These are phyloP conservation scores for Cotesia glomerata DNA, from an alignment of 1,140 invertebrate genomes.

Conservation along the genomic window DNA sequence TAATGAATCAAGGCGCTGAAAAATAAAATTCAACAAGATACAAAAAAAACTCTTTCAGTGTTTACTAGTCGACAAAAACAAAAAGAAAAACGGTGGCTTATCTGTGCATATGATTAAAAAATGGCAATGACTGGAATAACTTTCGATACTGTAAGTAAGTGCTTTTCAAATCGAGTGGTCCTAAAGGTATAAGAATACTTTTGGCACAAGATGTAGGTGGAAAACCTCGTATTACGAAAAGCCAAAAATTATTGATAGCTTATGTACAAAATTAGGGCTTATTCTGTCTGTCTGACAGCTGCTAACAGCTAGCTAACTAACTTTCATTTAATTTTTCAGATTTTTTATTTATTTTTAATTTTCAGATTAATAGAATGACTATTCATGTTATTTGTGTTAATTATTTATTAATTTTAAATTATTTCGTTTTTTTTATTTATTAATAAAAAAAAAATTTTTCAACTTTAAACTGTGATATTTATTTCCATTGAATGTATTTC, in stretches of 20 bases:
- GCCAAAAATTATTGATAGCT: background rate
- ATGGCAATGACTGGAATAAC: constrained; percentile 2
- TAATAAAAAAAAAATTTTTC: too few species aligned
- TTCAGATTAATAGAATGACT: background rate
- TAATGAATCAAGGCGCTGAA: background rate
- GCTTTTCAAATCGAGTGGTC: background rate
- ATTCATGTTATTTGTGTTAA: too few species aligned
- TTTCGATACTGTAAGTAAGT: background rate
- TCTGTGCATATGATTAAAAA: background rate
- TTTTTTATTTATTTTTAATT: background rate
- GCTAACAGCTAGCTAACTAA: background rate
- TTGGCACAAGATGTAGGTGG: constrained; percentile 8
- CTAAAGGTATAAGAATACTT: background rate
- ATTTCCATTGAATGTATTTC: too few species aligned
- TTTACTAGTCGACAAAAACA: background rate
- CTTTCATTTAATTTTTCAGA: background rate
- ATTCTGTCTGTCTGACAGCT: background rate
- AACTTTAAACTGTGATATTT: too few species aligned
- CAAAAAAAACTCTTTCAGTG: background rate
- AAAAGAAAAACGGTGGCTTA: background rate
- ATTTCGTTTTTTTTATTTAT: too few species aligned
- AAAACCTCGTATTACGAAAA: background rate
- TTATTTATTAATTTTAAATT: too few species aligned
- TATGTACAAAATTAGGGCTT: background rate
- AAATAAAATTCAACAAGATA: background rate